Conservation (phyloP, 2,113 vertebrate genomes). For the Monarcha castaneiventris region DNA sequence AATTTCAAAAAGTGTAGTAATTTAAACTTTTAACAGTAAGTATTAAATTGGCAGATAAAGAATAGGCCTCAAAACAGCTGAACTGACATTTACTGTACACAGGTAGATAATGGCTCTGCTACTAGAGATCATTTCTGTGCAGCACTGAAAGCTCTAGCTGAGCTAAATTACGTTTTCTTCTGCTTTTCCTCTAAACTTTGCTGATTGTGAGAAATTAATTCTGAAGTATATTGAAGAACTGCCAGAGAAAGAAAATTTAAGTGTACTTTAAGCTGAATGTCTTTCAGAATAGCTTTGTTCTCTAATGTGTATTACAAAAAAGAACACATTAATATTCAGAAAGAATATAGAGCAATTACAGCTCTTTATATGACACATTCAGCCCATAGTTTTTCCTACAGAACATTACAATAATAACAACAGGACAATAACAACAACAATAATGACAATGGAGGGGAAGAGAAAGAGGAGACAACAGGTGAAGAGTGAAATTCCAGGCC, state of each 20-base stretch:
- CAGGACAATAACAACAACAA: background rate
- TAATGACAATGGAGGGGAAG: background rate
- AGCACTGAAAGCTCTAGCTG: background rate
- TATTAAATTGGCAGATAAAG: background rate
- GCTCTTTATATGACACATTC: background rate
- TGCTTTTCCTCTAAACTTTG: background rate
- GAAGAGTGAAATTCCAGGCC: background rate
- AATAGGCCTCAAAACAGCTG: background rate
- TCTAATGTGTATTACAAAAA: background rate
- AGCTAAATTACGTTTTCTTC: conserved; percentile 7
- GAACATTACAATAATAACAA: background rate
- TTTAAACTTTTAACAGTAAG: background rate
- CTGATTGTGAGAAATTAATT: background rate
- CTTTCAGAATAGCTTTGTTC: conserved; percentile 12
- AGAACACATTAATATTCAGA: background rate
- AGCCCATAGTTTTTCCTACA: background rate
- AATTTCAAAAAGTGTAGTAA: background rate
- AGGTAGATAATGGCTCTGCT: background rate
- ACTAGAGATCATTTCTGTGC: background rate
- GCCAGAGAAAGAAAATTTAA: conserved; percentile 20
- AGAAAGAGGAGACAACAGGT: background rate
- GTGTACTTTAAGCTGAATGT: background rate
- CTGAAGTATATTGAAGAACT: background rate
- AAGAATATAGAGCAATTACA: background rate
- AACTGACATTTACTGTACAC: background rate